Conservation (phyloP, 2,888 invertebrate species). For the Xanthia togata region DNA sequence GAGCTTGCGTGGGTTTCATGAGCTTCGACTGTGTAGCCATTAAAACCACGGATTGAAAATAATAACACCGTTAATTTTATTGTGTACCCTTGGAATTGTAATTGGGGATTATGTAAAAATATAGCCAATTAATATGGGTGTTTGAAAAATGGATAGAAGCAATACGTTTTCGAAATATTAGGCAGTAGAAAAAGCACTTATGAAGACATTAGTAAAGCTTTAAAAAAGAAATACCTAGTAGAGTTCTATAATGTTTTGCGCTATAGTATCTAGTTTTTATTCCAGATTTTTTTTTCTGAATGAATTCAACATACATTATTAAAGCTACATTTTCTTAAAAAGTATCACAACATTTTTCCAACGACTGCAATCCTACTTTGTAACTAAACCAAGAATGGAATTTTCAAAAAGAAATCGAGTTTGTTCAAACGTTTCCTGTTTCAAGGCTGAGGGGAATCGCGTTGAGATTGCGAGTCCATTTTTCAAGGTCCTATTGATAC, state of each 20-base stretch:
- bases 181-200: neutral
- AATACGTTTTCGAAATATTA: neutral
- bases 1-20: slow-evolving; percentile 38
- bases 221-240: too few species aligned
- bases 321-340: neutral
- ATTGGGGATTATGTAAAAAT: slow-evolving; percentile 28
- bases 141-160: neutral
- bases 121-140: slow-evolving; percentile 4
- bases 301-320: neutral
- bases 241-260: too few species aligned
- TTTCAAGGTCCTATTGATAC: slow-evolving; percentile 31
- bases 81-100: slow-evolving; percentile 36
- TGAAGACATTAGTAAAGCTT: too few species aligned
- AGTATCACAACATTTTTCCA: neutral
- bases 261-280: too few species aligned
- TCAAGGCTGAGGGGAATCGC: slow-evolving; percentile 23
- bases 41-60: slow-evolving; percentile 39
- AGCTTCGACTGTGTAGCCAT: slow-evolving; percentile 21
- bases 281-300: neutral
- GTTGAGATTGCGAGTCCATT: slow-evolving; percentile 25
- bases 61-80: slow-evolving; percentile 43
- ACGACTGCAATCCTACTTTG: neutral
- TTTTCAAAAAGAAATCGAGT: slow-evolving; percentile 20
- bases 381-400: neutral
- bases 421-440: slow-evolving; percentile 22